Evolutionary conservation across 2,888 invertebrate species (phyloP).

Genomic region (Pinctada fucata): DNA sequence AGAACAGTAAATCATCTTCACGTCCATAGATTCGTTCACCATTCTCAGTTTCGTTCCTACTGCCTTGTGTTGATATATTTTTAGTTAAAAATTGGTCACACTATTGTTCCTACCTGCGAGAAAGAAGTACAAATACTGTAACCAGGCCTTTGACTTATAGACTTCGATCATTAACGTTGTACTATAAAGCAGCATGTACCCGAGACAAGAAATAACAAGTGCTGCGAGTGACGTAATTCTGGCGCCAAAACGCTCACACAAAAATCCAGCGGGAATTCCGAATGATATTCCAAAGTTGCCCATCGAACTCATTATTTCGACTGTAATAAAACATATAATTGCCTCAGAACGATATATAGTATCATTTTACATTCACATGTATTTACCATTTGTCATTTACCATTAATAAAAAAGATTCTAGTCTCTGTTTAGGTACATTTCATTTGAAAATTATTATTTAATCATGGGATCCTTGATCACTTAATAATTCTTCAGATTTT

Average conservation of each 20-base stretch:
- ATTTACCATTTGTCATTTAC: no score
- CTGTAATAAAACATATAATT: slow-evolving; percentile 36
- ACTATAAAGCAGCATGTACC: slow-evolving; percentile 52
- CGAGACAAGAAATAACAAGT: slow-evolving; percentile 43
- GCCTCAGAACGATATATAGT: no score
- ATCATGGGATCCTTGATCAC: no score
- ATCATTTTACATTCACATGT: no score
- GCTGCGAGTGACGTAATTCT: slow-evolving; percentile 53
- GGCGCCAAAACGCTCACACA: slow-evolving; percentile 52
- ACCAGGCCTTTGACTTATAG: slow-evolving; percentile 40
- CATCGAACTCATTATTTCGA: slow-evolving; percentile 56
- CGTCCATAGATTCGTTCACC: no score
- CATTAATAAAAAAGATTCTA: no score
- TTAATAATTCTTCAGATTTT: no score
- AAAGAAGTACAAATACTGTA: slow-evolving; percentile 56
- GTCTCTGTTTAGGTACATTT: neutral
- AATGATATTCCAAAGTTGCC: slow-evolving; percentile 58
- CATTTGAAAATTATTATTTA: neutral
- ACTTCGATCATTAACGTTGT: slow-evolving; percentile 47
- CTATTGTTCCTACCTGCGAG: slow-evolving; percentile 38
- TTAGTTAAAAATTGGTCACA: no score
- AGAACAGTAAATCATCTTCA: no score
- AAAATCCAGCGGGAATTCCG: slow-evolving; percentile 54
- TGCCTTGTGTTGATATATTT: no score
- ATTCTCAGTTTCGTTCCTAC: no score